Base-by-base conservation (phyloP, 2,888 invertebrate species). In the Mactromeris polynyma region DNA sequence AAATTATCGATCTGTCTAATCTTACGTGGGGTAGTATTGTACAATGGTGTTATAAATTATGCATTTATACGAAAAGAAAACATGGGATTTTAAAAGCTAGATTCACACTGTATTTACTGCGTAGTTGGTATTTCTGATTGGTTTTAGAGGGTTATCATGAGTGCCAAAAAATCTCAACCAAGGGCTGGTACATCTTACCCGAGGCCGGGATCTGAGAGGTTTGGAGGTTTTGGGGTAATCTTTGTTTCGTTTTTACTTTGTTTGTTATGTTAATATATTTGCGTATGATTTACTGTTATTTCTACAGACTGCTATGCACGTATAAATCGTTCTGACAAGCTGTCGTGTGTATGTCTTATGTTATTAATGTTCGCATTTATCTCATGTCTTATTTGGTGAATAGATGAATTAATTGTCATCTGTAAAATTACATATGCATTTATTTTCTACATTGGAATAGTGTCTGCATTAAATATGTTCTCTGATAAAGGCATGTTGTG, bases 141-240 rank as follows among this genome's bases (percentile, higher is more conserved):
- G 14, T n/a, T 14, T 2, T 3, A 2, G n/a, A 21, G 58, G 26
- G 6, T 26, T 58, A 26, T 58, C 58, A 58, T 58, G 58, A n/a
- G n/a, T 58, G 21, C n/a, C 21, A 7, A 14, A 19, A 58, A 26
- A 21, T 21, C 6, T 21, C n/a, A 58, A 58, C 58, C 40, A 9
- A 79, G n/a, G 40, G 78, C 78, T 36, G 78, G 78, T 21, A 38
- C 38, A 21, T 79, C 78, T 1, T 21, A 58, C 58, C 58, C 19
- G 58, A 58, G 26, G 7, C n/a, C 21, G 58, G 78, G 38, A 38
- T 14, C 14, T 19, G 40, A 36, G 40, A 36, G 2, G n/a, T 79
- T 19, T 38, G 78, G 78, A 40, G 26, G 36, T 7, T 79, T 79
- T 40, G 78, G 38, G 78, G 78, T 79, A 40, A 79, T 21, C n/a